Base-by-base conservation (phyloP, 2,797 vertebrate genomes). In the Cryptoprocta ferox region DNA sequence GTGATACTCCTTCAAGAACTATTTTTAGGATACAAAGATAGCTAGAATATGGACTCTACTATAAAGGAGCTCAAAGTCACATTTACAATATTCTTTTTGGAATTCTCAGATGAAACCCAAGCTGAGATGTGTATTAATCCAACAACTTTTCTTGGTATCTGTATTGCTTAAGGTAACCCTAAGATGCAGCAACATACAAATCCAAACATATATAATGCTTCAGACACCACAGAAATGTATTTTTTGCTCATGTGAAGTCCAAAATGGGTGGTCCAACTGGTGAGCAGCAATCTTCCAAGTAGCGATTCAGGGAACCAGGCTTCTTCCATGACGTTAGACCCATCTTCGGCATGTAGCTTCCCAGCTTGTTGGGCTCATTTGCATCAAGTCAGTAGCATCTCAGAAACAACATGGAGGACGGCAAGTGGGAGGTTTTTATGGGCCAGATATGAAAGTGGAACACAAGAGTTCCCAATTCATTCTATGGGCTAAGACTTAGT, bases 21-120 rank as follows among this genome's bases (percentile, higher is more conserved):
- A 75, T 80, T 93, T 82, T 90, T 59, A 59, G 4, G 39, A 61
- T 68, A 93, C 39, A 93, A 91, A 94, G 30, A 89, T 70, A 86
- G 61, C 32, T 93, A 82, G 39, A 70, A 68, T 84, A 75, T 66
- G 9, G 28, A 35, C 32, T 84, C 37, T 84, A 0, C 24, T 37
- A 65, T 42, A 50, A 84, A 68, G 35, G 73, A 84, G 16, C 56
- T 91, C 63, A 88, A 91, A 73, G 14, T 84, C 30, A 65, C 19
- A 73, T 50, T 88, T 94, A 66, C 0, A 45, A 84, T 88, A 61
- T 93, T 83, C 76, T 45, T 89, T 89, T 32, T 90, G 28, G 85
- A 89, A 53, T 91, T 95, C 53, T 95, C 53, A 73, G 53, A 7
- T 56, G 9, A 92, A 96, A 71, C 5, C 45, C 45, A 88, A 79